Conservation (phyloP, 2,888 invertebrate genomes). For the Harmothoe impar region DNA sequence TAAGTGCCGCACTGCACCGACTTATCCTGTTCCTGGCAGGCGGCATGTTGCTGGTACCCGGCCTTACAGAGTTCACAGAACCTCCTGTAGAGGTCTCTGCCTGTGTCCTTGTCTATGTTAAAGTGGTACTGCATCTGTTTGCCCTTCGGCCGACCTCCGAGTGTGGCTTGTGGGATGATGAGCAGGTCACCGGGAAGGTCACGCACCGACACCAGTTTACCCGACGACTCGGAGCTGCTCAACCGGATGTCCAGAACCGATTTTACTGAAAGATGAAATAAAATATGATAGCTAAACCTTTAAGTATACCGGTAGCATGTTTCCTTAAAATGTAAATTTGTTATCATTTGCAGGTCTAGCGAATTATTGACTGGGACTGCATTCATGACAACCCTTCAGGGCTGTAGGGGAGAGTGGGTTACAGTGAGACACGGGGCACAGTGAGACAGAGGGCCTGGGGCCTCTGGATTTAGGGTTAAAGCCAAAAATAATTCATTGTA, state of each 20-base stretch:
- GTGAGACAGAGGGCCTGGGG: too few relatives aligned
- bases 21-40: constrained; percentile 72
- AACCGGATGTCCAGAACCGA: constrained; percentile 77
- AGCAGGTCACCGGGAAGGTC: constrained; percentile 83
- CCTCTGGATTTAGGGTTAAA: too few relatives aligned
- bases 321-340: too few relatives aligned
- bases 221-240: constrained; percentile 78
- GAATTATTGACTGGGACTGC: too few relatives aligned
- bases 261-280: constrained; percentile 75
- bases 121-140: constrained; percentile 84
- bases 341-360: constrained; percentile 1
- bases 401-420: too few relatives aligned
- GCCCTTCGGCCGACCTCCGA: constrained; percentile 84
- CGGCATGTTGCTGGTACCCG: constrained; percentile 69
- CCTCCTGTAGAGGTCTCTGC: constrained; percentile 80
- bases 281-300: too few relatives aligned
- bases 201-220: constrained; percentile 78
- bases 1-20: constrained; percentile 82
- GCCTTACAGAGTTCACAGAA: constrained; percentile 75
- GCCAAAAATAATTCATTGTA: too few relatives aligned
- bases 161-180: constrained; percentile 84
- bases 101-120: constrained; percentile 83
- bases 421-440: too few relatives aligned
- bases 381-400: too few relatives aligned
- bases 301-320: too few relatives aligned